phyloP scores from a whole-genome alignment of 2,113 vertebrate species.

The Ramphastos sulfuratus region DNA sequence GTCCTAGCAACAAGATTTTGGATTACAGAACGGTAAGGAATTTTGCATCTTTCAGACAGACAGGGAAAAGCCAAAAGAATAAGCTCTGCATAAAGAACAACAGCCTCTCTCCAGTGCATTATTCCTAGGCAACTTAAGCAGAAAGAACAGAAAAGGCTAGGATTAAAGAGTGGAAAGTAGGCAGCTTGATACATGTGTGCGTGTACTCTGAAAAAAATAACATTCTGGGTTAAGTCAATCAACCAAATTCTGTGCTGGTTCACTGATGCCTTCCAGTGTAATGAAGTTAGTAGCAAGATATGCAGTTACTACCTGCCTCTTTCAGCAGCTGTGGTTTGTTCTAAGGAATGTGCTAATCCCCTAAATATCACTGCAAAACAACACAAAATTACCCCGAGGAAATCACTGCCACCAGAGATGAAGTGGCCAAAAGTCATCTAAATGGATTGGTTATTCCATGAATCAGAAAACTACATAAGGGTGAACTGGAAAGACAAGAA shows the following conservation, averaged over 20 bases:
- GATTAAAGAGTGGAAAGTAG: neutral
- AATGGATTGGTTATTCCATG: neutral
- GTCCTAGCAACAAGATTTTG: neutral
- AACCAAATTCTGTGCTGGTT: neutral
- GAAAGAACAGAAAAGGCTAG: neutral
- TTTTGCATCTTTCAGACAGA: neutral
- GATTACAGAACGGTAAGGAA: neutral
- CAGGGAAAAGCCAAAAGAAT: neutral
- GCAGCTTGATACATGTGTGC: neutral
- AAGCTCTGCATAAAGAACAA: neutral
- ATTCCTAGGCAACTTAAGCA: neutral
- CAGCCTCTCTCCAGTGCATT: neutral
- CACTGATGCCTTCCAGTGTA: neutral
- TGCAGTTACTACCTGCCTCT: neutral
- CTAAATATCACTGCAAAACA: neutral
- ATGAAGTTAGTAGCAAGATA: neutral
- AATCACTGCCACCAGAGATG: neutral
- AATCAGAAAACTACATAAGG: neutral
- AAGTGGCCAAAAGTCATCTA: neutral
- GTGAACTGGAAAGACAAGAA: neutral
- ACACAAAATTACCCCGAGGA: neutral
- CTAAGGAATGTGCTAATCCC: neutral
- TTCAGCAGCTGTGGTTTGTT: neutral
- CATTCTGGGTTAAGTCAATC: neutral
- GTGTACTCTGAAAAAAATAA: neutral